These are phyloP conservation scores for Linnaemya vulpina DNA, from an alignment of 2,888 invertebrate genomes.

Conservation along the genomic window DNA sequence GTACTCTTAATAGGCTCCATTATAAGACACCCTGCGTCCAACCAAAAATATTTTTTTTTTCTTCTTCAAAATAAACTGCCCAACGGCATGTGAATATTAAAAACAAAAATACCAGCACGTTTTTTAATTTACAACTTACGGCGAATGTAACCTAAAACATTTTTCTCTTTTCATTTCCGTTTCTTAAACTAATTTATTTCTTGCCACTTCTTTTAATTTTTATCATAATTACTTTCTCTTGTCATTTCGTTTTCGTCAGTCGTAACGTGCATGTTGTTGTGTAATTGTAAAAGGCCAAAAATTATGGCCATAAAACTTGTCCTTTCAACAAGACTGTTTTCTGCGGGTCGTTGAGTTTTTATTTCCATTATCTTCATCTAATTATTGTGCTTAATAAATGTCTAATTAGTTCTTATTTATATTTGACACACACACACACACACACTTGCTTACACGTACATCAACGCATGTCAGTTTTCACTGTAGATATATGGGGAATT, in stretches of 20 bases:
- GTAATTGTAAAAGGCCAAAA: neutral
- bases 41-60: no score
- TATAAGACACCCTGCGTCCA: no score
- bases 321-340: conserved; percentile 23
- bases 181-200: conserved; percentile 46
- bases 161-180: conserved; percentile 4
- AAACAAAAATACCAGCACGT: conserved; percentile 37
- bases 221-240: neutral
- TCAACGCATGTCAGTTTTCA: neutral
- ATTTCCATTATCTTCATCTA: conserved; percentile 36
- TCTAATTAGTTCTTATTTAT: conserved; percentile 58
- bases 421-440: neutral
- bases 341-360: conserved; percentile 39
- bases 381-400: conserved; percentile 56
- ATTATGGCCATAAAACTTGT: conserved; percentile 24
- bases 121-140: conserved; percentile 42
- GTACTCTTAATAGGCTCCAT: no score
- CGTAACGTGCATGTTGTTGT: neutral
- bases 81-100: conserved; percentile 1
- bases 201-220: conserved; percentile 41
- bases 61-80: no score
- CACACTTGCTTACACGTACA: neutral
- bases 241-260: conserved; percentile 4
- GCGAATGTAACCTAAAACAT: conserved; percentile 40
- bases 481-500: neutral